Base-by-base conservation (phyloP, 2,113 vertebrate genomes). In the Myotis lucifugus region DNA sequence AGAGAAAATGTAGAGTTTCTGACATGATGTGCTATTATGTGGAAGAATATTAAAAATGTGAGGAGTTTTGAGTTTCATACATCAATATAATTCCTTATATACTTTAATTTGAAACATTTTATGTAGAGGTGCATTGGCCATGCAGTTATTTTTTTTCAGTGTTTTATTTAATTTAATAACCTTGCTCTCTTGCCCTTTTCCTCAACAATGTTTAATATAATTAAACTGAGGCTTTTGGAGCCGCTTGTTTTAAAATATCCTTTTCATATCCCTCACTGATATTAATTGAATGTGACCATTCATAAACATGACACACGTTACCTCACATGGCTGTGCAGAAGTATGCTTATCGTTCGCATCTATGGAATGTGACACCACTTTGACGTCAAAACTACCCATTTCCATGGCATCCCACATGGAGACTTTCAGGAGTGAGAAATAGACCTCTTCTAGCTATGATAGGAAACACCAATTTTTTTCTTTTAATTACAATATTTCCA, bases 401-500 rank as follows among this genome's bases (percentile, higher is more conserved):
- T 54, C 17, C 88, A 0, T 72, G 67, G 13, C 8, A n/a, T 78
- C 42, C 34, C 12, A 54, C 40, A 40, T 5, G 37, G 25, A 18
- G 6, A 21, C 56, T 77, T 42, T 81, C 12, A 76, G 8, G 48
- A 66, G 21, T 61, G 10, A 56, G 61, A 83, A 67, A 42, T 10
- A 17, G 14, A 72, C 3, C 46, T 66, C 78, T 32, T 70, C 8
- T 17, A 21, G 10, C 83, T 27, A 11, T 42, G 37, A n/a, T 34
- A 56, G 37, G 67, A 87, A 66, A n/a, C 19, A 91, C 13, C 18
- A 29, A 10, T 9, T 29, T 72, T 76, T 86, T 34, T 5, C 25
- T 85, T 83, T 96, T 48, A 85, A 34, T 89, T 52, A 85, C 5
- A 64, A 1, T n/a, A 23, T 73, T 88, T 96, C 59, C 81, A 6